Conservation (phyloP, 2,888 invertebrate genomes). For the Chrysolina haemoptera region DNA sequence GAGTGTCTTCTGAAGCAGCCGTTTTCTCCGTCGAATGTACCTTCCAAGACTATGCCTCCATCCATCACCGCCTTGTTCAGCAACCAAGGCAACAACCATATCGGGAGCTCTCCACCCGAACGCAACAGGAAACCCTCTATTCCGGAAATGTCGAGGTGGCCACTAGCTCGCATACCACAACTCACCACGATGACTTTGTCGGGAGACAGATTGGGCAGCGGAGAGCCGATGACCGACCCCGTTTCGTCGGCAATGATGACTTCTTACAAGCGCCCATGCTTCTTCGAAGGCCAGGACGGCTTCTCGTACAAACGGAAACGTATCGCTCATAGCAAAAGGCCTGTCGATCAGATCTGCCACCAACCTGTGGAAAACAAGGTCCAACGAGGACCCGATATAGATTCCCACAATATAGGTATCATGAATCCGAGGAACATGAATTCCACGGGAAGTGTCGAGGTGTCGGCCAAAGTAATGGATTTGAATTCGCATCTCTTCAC, state of each 20-base stretch:
- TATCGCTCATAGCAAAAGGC: constrained; percentile 82
- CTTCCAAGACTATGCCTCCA: constrained; percentile 62
- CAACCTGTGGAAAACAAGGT: constrained; percentile 68
- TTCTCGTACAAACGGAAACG: constrained; percentile 76
- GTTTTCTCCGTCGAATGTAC: constrained; percentile 62
- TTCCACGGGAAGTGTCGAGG: constrained; percentile 35
- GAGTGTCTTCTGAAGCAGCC: constrained; percentile 62
- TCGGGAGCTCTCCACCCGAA: constrained; percentile 68
- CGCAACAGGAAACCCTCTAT: too few species aligned
- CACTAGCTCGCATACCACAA: constrained; percentile 82
- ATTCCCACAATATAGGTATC: constrained; percentile 69
- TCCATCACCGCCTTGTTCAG: too few species aligned
- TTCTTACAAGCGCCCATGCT: constrained; percentile 74
- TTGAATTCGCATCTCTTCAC: constrained; percentile 50
- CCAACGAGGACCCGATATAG: constrained; percentile 66
- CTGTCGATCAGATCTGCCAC: constrained; percentile 58
- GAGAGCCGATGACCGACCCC: constrained; percentile 84
- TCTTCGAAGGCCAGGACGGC: constrained; percentile 74
- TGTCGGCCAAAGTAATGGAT: background rate
- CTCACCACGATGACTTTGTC: constrained; percentile 93
- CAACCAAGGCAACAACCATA: constrained; percentile 66
- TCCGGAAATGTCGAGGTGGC: constrained; percentile 78
- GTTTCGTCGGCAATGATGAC: constrained; percentile 80
- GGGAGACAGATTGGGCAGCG: constrained; percentile 84
- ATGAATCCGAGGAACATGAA: constrained; percentile 67